Conservation (phyloP, 2,888 invertebrate genomes). For the Mechanitis mazaeus region DNA sequence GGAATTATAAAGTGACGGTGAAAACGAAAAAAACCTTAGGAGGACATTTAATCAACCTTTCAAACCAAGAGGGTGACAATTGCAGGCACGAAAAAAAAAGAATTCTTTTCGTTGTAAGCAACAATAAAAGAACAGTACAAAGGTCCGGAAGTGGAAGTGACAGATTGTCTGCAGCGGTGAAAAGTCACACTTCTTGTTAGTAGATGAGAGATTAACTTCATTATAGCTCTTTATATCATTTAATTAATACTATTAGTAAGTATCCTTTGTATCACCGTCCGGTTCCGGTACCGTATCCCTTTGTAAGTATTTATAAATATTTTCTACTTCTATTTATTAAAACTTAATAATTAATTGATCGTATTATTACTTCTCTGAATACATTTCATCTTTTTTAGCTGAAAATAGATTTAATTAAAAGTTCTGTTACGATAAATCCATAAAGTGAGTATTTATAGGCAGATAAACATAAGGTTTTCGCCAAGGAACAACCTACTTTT, state of each 20-base stretch:
- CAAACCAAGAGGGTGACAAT: constrained; percentile 74
- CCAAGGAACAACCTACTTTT: no score
- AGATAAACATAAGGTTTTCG: no score
- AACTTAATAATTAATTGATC: no score
- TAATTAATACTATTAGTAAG: constrained; percentile 61
- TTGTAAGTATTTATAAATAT: not conserved
- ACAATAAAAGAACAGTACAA: constrained; percentile 66
- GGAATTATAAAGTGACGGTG: constrained; percentile 9
- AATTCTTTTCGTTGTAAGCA: constrained; percentile 68
- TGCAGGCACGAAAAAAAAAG: constrained; percentile 64
- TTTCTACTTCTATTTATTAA: no score
- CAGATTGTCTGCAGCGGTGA: constrained; percentile 73
- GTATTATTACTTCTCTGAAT: no score
- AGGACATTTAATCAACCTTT: constrained; percentile 71
- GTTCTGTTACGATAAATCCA: no score
- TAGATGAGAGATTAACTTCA: constrained; percentile 70
- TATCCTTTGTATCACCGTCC: not conserved
- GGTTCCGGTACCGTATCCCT: not conserved
- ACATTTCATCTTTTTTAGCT: no score
- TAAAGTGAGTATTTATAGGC: no score
- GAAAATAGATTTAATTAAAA: no score
- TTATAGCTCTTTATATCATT: constrained; percentile 76
- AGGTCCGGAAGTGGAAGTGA: constrained; percentile 73
- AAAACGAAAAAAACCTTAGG: constrained; percentile 48
- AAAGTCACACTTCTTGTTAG: constrained; percentile 76